A percentile compares a stretch with the other conserved stretches of the same genome.
Conservation (phyloP, 2,888 invertebrate genomes). For the Sarcophaga caerulescens region DNA sequence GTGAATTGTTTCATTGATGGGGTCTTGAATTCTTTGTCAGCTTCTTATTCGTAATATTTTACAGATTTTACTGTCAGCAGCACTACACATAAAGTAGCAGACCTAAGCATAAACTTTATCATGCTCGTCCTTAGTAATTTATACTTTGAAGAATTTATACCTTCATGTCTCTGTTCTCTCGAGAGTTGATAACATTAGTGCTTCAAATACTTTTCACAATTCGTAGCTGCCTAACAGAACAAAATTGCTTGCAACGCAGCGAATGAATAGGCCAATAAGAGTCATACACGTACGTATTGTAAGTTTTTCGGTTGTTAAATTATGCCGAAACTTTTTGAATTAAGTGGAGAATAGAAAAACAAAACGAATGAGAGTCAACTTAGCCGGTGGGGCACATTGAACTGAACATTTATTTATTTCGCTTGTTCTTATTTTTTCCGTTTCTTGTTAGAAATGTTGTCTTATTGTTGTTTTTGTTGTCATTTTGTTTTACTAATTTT, state of each 20-base stretch:
- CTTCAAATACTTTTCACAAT: background rate
- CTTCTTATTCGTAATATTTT: too few relatives aligned
- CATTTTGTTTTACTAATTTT: background rate
- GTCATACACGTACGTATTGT: conserved; percentile 22
- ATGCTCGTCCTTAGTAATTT: too few relatives aligned
- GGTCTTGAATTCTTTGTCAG: too few relatives aligned
- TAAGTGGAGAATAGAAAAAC: conserved; percentile 6
- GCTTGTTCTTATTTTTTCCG: background rate
- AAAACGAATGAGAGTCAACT: background rate
- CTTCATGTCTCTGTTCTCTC: too few relatives aligned
- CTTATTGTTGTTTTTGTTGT: conserved; percentile 16
- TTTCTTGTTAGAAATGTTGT: background rate
- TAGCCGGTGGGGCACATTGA: conserved; percentile 20
- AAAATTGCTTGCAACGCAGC: background rate
- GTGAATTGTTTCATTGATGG: too few relatives aligned
- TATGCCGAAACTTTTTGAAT: conserved; percentile 35
- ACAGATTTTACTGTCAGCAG: too few relatives aligned
- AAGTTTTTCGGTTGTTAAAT: conserved; percentile 29
- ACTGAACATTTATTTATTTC: background rate
- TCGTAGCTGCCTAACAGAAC: background rate
- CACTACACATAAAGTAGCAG: too few relatives aligned
- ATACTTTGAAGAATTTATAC: too few relatives aligned
- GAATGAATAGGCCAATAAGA: background rate
- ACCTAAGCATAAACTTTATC: too few relatives aligned
- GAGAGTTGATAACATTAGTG: too few relatives aligned